Evolutionary conservation across 2,113 vertebrate genomes (phyloP), one percentile per base, ranked within the genome.

Genomic region (Hydropotes inermis): DNA sequence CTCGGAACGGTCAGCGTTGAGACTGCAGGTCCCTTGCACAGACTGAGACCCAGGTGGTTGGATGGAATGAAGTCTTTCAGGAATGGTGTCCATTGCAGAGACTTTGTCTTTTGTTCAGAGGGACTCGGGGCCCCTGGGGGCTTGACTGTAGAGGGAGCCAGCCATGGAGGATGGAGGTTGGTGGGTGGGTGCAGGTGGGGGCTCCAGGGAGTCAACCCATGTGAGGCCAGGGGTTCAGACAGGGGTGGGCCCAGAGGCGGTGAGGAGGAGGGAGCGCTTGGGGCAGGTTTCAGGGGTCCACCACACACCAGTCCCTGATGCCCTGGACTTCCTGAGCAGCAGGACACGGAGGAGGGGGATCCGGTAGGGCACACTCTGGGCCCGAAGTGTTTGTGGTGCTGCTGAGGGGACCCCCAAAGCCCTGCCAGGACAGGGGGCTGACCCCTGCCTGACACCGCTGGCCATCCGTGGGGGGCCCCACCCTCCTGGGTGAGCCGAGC

Each of bases 211-310:
- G 39, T 16, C 27, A 4, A 33, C 27, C 4, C 39, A 19, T 23
- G 36, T 4, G 39, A 87, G 39, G 57, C 7, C 1, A 7, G 30
- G 79, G 21, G 57, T 9, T 23, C 43, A 19, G 57, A 47, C 30
- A 33, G 33, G 33, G 30, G 47, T 7, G 33, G 79, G 79, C 19
- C 28, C 6, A n/a, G 50, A 54, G 6, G 19, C 0, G 0, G 79
- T 25, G 33, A n/a, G 30, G 5, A n/a, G 30, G 5, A n/a, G 17
- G 17, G 50, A 7, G 6, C 3, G 16, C 57, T 1, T 0, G 0
- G 39, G 9, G 9, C 0, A 27, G 10, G 64, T 70, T 33, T 47
- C 11, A 8, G 39, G 43, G 84, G 16, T 33, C 76, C 76, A 50
- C 47, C 47, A 14, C 47, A 50, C 13, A 3, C 47, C 47, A 14